Conservation (phyloP, 2,113 vertebrate genomes). For the Ailuropoda melanoleuca region DNA sequence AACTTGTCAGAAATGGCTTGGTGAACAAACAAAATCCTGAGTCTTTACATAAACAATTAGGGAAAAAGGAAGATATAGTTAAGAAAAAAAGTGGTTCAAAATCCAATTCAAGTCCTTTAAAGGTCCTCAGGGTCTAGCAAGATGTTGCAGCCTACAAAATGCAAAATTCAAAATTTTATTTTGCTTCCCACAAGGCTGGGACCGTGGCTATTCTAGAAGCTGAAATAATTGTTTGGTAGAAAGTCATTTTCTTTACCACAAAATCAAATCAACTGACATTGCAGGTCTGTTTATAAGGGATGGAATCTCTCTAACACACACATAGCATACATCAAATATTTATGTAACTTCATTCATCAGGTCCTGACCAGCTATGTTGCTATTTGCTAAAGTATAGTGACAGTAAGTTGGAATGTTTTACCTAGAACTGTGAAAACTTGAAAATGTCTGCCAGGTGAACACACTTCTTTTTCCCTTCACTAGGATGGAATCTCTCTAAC, state of each 20-base stretch:
- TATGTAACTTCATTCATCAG: not conserved
- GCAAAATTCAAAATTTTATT: not conserved
- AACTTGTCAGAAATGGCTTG: not conserved
- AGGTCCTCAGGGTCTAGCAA: not conserved
- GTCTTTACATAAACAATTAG: not conserved
- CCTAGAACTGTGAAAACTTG: not conserved
- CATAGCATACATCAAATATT: not conserved
- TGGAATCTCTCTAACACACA: not conserved
- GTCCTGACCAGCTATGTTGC: not conserved
- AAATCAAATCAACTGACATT: slow-evolving; percentile 27
- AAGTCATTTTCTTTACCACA: not conserved
- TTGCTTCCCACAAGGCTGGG: not conserved
- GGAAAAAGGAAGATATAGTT: not conserved
- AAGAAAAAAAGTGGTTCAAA: not conserved
- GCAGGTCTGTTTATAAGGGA: not conserved
- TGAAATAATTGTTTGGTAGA: not conserved
- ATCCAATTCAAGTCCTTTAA: not conserved
- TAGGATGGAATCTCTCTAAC: no score
- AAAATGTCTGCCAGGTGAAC: not conserved
- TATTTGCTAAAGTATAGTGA: not conserved
- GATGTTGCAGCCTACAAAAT: not conserved
- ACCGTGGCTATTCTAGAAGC: not conserved
- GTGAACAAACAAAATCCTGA: not conserved
- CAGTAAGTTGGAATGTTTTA: not conserved
- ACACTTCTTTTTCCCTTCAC: no score